Evolutionary conservation across 2,113 vertebrate species (phyloP).

Genomic region (Rhinogobius similis): DNA sequence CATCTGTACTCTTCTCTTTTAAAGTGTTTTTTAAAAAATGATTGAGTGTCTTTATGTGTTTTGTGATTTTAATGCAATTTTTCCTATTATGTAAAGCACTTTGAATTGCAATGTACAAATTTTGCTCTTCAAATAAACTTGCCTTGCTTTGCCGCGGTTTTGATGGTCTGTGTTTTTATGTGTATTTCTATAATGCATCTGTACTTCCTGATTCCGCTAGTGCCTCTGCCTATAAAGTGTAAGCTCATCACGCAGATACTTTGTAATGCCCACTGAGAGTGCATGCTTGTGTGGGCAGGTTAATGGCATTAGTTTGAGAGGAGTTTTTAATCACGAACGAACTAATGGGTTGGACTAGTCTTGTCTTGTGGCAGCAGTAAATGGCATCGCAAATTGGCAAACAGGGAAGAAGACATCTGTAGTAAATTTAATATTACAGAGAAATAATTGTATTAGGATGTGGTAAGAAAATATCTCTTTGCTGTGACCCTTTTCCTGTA

Average conservation of each 20-base stretch:
- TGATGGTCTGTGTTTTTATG: neutral
- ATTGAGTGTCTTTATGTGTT: no score
- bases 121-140: no score
- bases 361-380: conserved; percentile 50
- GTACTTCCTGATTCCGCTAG: neutral
- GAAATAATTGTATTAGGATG: neutral
- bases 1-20: no score
- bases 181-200: neutral
- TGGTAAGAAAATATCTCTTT: neutral
- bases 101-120: no score
- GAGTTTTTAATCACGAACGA: conserved; percentile 65
- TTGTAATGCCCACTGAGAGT: conserved; percentile 49
- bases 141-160: no score
- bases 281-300: conserved; percentile 65
- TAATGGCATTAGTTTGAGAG: conserved; percentile 61
- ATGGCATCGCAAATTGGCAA: conserved; percentile 15
- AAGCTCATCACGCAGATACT: conserved; percentile 44
- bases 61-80: no score
- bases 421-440: neutral
- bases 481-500: neutral
- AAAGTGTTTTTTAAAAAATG: no score
- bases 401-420: neutral
- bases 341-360: conserved; percentile 55
- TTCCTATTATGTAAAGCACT: no score
- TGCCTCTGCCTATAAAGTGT: conserved; percentile 14